Conservation (phyloP, 2,113 vertebrate species). For the Pyxicephalus adspersus region DNA sequence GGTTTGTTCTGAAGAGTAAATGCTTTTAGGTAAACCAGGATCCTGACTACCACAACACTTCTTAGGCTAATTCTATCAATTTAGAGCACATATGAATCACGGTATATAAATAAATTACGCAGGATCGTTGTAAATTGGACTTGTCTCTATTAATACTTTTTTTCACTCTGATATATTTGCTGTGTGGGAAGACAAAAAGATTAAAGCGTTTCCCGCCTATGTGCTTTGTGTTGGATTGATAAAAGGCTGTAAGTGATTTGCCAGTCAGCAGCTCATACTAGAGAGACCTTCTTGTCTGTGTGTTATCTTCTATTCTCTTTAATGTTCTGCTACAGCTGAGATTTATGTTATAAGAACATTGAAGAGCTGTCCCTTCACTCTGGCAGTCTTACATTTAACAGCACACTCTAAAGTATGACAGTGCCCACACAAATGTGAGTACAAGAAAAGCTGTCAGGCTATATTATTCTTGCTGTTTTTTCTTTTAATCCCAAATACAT, state of each 20-base stretch:
- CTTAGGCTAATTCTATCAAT: background rate
- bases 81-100: constrained; percentile 42
- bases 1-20: too few species aligned
- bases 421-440: too few species aligned
- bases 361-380: background rate
- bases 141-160: constrained; percentile 34
- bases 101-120: constrained; percentile 40
- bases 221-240: constrained; percentile 38
- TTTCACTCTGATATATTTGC: constrained; percentile 37
- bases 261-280: constrained; percentile 2
- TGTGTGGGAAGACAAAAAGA: constrained; percentile 32
- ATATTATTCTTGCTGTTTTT: too few species aligned
- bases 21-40: too few species aligned
- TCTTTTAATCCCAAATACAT: too few species aligned
- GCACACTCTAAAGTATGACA: too few species aligned
- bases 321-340: constrained; percentile 13
- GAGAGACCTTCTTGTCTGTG: constrained; percentile 11
- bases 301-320: constrained; percentile 46
- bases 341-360: background rate
- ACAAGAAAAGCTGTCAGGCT: too few species aligned
- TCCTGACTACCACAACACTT: background rate
- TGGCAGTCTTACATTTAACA: background rate
- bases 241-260: constrained; percentile 40
- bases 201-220: constrained; percentile 24
- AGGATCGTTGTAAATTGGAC: constrained; percentile 34